Evolutionary conservation across 2,113 vertebrate genomes (phyloP).

Genomic region (Chionis minor): DNA sequence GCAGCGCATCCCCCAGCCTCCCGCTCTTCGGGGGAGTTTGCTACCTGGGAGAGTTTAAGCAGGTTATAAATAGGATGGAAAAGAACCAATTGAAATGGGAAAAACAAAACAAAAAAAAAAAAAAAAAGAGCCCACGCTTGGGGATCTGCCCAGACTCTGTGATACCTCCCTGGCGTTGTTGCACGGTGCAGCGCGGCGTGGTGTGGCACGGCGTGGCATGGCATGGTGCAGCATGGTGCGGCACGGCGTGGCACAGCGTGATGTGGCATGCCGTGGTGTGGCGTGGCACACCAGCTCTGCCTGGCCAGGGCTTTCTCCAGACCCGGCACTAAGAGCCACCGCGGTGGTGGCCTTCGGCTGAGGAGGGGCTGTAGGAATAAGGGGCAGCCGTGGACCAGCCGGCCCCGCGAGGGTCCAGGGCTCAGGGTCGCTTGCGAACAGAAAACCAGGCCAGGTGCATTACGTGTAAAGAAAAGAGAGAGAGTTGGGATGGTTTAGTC

Average conservation of each 20-base stretch:
- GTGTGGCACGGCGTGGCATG: no score
- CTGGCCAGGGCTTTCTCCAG: background rate
- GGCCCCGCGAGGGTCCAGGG: background rate
- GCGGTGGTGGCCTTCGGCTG: background rate
- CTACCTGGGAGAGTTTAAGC: background rate
- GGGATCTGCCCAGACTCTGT: background rate
- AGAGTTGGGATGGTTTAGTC: no score
- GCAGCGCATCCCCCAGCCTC: background rate
- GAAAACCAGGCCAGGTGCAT: background rate
- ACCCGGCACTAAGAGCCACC: background rate
- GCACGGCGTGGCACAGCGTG: no score
- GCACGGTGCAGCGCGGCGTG: background rate
- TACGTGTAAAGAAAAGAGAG: background rate
- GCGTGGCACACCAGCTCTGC: background rate
- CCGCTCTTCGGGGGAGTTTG: background rate
- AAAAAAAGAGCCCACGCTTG: background rate
- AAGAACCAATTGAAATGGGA: background rate
- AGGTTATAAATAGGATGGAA: conserved; percentile 1
- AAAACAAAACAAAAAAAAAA: no score
- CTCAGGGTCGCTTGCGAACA: accelerated
- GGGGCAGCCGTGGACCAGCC: background rate
- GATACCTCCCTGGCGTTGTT: background rate
- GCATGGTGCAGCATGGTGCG: no score
- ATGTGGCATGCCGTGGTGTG: no score
- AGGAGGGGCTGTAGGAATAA: background rate